phyloP scores from a whole-genome alignment of 2,113 vertebrate genomes.

The Chloebia gouldiae region DNA sequence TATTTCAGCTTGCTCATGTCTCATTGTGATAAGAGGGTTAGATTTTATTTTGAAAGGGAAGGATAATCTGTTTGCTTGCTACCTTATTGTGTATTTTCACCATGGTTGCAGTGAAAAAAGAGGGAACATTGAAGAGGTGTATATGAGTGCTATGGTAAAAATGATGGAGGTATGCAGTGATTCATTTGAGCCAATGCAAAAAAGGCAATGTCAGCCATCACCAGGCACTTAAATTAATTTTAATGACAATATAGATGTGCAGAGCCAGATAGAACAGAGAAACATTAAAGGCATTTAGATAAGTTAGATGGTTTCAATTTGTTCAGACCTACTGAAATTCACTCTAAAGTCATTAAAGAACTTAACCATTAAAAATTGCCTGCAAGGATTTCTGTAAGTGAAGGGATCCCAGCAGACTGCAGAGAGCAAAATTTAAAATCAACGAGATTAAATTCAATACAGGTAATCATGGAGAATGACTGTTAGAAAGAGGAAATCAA shows the following conservation, averaged over 20 bases:
- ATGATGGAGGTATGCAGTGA: neutral
- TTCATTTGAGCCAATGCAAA: neutral
- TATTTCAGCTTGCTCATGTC: neutral
- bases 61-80: neutral
- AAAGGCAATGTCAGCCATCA: neutral
- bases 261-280: neutral
- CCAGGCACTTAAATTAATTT: neutral
- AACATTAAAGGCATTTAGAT: neutral
- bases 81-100: neutral
- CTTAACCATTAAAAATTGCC: neutral
- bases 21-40: neutral
- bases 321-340: neutral
- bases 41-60: neutral
- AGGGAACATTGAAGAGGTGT: neutral
- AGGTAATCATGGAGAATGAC: neutral
- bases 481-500: neutral
- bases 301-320: neutral
- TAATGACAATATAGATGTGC: neutral
- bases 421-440: neutral
- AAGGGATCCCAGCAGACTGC: neutral
- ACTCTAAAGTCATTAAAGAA: neutral
- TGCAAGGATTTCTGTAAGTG: neutral
- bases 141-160: neutral
- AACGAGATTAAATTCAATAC: neutral
- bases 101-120: neutral